These are phyloP conservation scores for Adrianichthys oophorus DNA, from an alignment of 2,797 vertebrate genomes.

Conservation along the genomic window DNA sequence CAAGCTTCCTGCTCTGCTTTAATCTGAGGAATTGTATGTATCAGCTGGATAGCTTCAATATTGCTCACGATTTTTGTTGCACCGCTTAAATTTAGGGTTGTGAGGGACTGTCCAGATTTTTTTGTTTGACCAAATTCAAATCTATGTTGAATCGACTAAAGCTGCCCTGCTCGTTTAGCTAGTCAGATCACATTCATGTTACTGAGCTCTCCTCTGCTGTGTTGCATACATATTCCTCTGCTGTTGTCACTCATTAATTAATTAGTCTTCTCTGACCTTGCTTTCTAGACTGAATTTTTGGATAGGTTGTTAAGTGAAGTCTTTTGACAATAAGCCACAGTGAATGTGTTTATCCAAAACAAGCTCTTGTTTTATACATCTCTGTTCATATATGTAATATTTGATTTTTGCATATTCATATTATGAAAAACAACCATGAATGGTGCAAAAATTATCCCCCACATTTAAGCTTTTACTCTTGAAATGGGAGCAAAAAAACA, in stretches of 20 bases:
- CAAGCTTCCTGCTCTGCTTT: too few relatives aligned
- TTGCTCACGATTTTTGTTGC: too few relatives aligned
- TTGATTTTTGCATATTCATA: conserved; percentile 22
- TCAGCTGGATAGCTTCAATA: too few relatives aligned
- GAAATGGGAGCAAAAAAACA: background rate
- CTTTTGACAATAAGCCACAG: conserved; percentile 28
- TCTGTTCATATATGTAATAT: conserved; percentile 9
- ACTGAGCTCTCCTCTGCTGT: background rate
- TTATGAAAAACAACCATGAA: too few relatives aligned
- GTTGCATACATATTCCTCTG: conserved; percentile 19
- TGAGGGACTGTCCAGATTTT: background rate
- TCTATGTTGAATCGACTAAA: conserved; percentile 11
- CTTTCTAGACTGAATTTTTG: conserved; percentile 21
- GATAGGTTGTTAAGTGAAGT: conserved; percentile 40
- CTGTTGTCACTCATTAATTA: conserved; percentile 58
- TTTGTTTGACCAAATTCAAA: conserved; percentile 3
- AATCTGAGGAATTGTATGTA: too few relatives aligned
- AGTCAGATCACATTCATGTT: conserved; percentile 17
- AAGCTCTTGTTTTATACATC: conserved; percentile 8
- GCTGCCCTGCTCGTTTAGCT: background rate
- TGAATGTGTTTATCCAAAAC: conserved; percentile 32
- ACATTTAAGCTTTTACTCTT: too few relatives aligned
- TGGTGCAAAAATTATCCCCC: too few relatives aligned
- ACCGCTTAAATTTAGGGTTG: too few relatives aligned
- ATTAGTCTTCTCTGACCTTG: conserved; percentile 52